These are phyloP conservation scores for Drosophila subpulchrella DNA, from an alignment of 1,140 invertebrate genomes.

Conservation along the genomic window DNA sequence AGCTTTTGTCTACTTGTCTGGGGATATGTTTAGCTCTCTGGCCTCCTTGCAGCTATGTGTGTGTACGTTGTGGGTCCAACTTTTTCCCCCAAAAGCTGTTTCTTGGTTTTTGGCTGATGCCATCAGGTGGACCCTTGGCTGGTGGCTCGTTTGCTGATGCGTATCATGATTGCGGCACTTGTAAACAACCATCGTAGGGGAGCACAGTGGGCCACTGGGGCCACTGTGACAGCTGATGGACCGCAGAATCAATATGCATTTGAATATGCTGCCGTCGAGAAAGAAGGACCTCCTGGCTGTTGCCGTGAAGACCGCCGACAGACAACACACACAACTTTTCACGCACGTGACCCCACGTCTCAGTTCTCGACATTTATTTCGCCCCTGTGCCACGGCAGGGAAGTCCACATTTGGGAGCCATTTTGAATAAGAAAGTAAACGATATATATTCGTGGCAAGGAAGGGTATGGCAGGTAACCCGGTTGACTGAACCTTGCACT, in stretches of 20 bases:
- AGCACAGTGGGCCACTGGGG: neutral
- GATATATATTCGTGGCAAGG: constrained; percentile 27
- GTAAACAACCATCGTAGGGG: constrained; percentile 53
- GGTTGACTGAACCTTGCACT: neutral
- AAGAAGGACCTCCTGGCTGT: neutral
- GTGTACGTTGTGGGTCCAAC: neutral
- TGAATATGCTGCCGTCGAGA: constrained; percentile 53
- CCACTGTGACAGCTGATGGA: constrained; percentile 45
- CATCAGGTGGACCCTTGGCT: constrained; percentile 57
- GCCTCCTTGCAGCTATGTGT: constrained; percentile 28
- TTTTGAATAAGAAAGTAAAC: constrained; percentile 36
- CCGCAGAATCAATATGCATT: constrained; percentile 82
- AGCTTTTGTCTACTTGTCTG: constrained; percentile 59
- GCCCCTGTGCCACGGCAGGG: constrained; percentile 17
- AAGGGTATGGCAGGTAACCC: constrained; percentile 11
- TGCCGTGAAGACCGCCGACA: constrained; percentile 7
- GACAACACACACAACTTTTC: constrained; percentile 51
- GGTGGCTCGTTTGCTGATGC: constrained; percentile 61
- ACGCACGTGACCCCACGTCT: constrained; percentile 67
- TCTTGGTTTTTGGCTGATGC: constrained; percentile 33
- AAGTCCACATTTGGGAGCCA: constrained; percentile 35
- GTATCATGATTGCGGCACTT: constrained; percentile 74
- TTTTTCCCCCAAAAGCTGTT: constrained; percentile 10
- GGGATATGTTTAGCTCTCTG: constrained; percentile 54
- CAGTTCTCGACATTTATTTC: constrained; percentile 41